Evolutionary conservation across 2,113 vertebrate genomes (phyloP).

Genomic region (Chitala chitala): DNA sequence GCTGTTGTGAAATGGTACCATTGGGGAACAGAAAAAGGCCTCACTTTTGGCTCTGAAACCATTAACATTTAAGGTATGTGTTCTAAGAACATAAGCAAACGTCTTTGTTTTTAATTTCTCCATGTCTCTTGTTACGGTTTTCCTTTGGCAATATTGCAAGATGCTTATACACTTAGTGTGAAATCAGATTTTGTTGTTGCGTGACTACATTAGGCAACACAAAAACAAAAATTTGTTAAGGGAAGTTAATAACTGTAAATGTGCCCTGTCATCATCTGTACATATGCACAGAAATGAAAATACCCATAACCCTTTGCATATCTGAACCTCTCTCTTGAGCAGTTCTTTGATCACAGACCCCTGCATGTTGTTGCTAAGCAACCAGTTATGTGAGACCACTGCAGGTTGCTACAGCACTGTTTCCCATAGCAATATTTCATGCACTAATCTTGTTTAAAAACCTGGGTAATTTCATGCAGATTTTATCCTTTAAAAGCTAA

Average conservation of each 20-base stretch:
- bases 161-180: too few relatives aligned
- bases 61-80: too few relatives aligned
- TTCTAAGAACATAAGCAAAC: too few relatives aligned
- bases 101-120: too few relatives aligned
- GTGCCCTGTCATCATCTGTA: not conserved
- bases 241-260: not conserved
- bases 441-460: constrained; percentile 15
- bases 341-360: constrained; percentile 22
- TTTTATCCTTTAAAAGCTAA: not conserved
- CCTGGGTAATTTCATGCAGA: constrained; percentile 1
- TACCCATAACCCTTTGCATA: constrained; percentile 6
- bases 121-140: too few relatives aligned
- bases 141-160: too few relatives aligned
- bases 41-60: too few relatives aligned
- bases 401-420: constrained; percentile 14
- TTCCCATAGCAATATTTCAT: not conserved
- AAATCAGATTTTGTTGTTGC: too few relatives aligned
- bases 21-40: too few relatives aligned
- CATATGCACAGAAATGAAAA: not conserved
- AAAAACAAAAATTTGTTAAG: not conserved
- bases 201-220: not conserved
- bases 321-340: not conserved
- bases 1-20: too few relatives aligned
- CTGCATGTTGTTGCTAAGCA: constrained; percentile 60
- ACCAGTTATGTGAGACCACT: constrained; percentile 34